phyloP scores from a whole-genome alignment of 2,113 vertebrate genomes.

The Chauna torquata region DNA sequence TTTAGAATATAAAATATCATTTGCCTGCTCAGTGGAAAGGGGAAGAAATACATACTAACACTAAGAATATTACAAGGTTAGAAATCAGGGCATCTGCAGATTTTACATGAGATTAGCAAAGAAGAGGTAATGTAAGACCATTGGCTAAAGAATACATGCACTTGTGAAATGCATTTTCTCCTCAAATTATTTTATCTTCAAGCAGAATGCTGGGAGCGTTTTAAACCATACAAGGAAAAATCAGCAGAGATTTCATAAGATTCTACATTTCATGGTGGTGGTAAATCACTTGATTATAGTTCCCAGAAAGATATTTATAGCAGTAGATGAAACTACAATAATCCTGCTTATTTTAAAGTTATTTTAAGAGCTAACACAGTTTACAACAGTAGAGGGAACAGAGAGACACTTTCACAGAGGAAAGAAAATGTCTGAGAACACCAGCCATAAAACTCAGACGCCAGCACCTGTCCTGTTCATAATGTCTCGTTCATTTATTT shows the following conservation, averaged over 20 bases:
- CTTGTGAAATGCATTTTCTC: neutral
- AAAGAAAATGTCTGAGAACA: slow-evolving; percentile 16
- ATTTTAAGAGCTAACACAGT: slow-evolving; percentile 33
- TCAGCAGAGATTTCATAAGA: neutral
- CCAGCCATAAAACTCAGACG: neutral
- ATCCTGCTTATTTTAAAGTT: slow-evolving; percentile 22
- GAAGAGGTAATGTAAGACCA: neutral
- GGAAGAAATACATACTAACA: neutral
- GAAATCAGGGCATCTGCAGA: neutral
- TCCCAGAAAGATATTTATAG: slow-evolving; percentile 52
- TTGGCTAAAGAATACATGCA: neutral
- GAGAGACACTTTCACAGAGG: neutral
- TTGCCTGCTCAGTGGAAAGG: neutral
- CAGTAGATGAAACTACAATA: slow-evolving; percentile 8
- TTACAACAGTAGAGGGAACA: neutral
- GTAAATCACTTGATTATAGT: slow-evolving; percentile 28
- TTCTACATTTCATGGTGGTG: neutral
- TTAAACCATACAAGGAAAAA: slow-evolving; percentile 10
- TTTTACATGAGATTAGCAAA: neutral
- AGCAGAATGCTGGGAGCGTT: neutral
- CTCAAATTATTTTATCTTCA: neutral
- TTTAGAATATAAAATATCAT: neutral
- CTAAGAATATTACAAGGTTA: neutral
- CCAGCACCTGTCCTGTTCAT: neutral
- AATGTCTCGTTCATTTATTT: neutral